A percentile compares a stretch with the other conserved stretches of the same genome.
These are phyloP conservation scores for Sphenodon punctatus DNA, from an alignment of 2,797 vertebrate species.

Conservation along the genomic window DNA sequence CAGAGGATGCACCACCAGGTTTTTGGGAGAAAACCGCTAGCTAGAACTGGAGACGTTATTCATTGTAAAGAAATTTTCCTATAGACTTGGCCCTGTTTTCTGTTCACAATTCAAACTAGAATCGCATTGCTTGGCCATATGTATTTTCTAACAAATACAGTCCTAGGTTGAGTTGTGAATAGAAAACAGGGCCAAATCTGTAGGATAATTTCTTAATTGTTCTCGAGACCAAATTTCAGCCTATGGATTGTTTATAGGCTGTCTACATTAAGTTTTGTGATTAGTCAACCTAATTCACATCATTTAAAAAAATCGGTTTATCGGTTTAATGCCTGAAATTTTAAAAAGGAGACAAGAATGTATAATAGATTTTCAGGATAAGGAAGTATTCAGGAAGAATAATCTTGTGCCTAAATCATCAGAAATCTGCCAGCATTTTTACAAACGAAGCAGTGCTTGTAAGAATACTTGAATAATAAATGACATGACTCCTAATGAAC, in stretches of 20 bases:
- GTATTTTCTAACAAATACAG: too few relatives aligned
- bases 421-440: background rate
- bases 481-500: background rate
- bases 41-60: background rate
- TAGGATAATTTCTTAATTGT: too few relatives aligned
- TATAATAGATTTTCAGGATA: background rate
- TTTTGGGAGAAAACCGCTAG: background rate
- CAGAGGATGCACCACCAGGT: background rate
- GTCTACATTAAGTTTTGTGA: background rate
- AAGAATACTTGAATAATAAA: background rate
- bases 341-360: background rate
- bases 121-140: background rate
- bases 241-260: background rate
- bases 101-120: background rate
- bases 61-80: background rate
- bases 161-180: too few relatives aligned
- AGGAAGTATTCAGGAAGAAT: background rate
- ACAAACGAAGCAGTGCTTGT: background rate
- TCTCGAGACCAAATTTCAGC: background rate
- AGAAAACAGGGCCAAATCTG: too few relatives aligned
- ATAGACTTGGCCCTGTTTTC: background rate
- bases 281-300: background rate
- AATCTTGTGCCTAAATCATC: background rate
- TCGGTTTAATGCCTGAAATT: background rate
- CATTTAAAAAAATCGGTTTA: background rate